Conservation (phyloP, 2,113 vertebrate genomes). For the Oryzias curvinotus region DNA sequence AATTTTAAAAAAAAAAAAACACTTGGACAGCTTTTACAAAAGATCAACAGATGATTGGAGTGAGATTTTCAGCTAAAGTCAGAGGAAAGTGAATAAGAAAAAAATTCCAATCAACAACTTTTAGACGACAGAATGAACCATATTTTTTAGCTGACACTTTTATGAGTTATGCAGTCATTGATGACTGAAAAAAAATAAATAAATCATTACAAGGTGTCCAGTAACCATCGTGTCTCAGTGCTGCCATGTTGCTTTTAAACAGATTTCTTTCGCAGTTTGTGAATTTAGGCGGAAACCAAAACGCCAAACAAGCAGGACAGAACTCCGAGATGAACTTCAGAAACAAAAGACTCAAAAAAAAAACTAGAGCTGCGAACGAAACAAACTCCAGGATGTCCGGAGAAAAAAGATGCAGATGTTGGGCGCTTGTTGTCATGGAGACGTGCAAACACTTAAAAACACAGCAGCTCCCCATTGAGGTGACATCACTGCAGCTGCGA, state of each 20-base stretch:
- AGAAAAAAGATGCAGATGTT: conserved; percentile 69
- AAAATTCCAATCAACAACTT: too few species aligned
- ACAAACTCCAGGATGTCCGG: conserved; percentile 2
- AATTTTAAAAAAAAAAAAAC: too few species aligned
- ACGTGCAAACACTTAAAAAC: conserved; percentile 75
- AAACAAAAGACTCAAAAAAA: not conserved
- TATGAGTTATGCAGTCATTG: too few species aligned
- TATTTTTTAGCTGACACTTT: too few species aligned
- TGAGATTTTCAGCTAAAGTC: too few species aligned
- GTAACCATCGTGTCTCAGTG: not conserved
- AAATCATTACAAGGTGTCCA: not conserved
- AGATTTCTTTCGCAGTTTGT: not conserved
- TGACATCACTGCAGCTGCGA: conserved; percentile 76
- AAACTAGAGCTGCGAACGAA: conserved; percentile 17
- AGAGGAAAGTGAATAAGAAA: too few species aligned
- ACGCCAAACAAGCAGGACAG: not conserved
- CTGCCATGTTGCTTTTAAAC: not conserved
- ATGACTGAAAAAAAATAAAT: too few species aligned
- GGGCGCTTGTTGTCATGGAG: conserved; percentile 69
- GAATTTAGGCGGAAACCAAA: not conserved
- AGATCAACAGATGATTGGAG: too few species aligned
- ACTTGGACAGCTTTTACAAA: too few species aligned
- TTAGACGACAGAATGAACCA: too few species aligned
- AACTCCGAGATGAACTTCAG: not conserved
- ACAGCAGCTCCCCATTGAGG: conserved; percentile 62